phyloP scores from a whole-genome alignment of 1,140 invertebrate species.

The Pseudobourletiella spinata region DNA sequence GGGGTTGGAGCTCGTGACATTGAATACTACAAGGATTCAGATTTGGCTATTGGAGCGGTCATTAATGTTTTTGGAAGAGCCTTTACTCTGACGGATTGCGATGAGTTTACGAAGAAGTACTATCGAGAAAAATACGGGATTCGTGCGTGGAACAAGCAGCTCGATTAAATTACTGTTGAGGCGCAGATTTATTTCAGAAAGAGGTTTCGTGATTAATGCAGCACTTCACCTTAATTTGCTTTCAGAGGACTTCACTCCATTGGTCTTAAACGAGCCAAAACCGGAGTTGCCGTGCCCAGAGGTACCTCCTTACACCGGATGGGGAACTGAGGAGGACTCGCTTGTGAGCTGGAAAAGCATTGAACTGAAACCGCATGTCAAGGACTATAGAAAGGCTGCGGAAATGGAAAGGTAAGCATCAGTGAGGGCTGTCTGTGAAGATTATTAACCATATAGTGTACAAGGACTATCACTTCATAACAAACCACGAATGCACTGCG shows the following conservation, averaged over 20 bases:
- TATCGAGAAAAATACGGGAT: slow-evolving; percentile 58
- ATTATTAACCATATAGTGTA: too few species aligned
- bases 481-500: too few species aligned
- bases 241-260: slow-evolving; percentile 46
- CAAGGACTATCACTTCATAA: too few species aligned
- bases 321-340: slow-evolving; percentile 35
- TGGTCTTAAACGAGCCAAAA: slow-evolving; percentile 27
- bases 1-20: slow-evolving; percentile 23
- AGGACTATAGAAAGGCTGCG: slow-evolving; percentile 22
- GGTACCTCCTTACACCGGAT: slow-evolving; percentile 28
- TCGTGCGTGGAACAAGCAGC: too few species aligned
- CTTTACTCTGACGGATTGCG: slow-evolving; percentile 72
- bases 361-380: slow-evolving; percentile 29
- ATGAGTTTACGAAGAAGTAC: slow-evolving; percentile 77
- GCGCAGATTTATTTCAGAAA: too few species aligned
- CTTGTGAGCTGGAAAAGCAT: slow-evolving; percentile 32
- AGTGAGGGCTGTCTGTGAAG: too few species aligned
- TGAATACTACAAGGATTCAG: slow-evolving; percentile 46
- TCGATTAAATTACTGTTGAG: too few species aligned
- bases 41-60: slow-evolving; percentile 68
- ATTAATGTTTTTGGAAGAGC: slow-evolving; percentile 69
- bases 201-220: too few species aligned
- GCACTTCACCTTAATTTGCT: too few species aligned
- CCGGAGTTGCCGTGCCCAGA: slow-evolving; percentile 16
- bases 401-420: slow-evolving; percentile 25